phyloP scores from a whole-genome alignment of 2,113 vertebrate species.

The Ictalurus furcatus region DNA sequence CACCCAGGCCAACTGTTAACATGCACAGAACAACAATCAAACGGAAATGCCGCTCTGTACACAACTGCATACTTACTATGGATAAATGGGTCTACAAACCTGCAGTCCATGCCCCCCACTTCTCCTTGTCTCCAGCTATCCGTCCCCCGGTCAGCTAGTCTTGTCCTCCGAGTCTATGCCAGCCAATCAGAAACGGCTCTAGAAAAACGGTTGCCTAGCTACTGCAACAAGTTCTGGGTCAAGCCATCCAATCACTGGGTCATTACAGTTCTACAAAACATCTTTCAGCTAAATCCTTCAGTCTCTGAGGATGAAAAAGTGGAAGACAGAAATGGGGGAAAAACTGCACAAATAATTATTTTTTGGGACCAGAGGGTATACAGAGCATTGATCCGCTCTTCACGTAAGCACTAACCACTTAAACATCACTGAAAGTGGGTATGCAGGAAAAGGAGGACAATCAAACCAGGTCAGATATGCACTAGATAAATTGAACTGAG shows the following conservation, averaged over 20 bases:
- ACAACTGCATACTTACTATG: neutral
- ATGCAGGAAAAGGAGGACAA: neutral
- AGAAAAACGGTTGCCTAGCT: conserved; percentile 56
- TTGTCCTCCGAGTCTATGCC: conserved; percentile 37
- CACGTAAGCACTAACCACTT: conserved; percentile 20
- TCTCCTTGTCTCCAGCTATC: conserved; percentile 26
- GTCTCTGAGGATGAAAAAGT: conserved; percentile 19
- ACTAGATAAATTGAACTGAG: conserved; percentile 21
- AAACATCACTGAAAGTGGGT: conserved; percentile 24
- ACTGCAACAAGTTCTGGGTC: conserved; percentile 52
- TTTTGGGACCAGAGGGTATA: neutral
- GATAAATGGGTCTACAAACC: conserved; percentile 22
- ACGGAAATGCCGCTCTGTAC: neutral
- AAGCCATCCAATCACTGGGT: conserved; percentile 47
- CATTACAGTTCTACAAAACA: conserved; percentile 40
- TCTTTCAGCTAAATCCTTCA: conserved; percentile 39
- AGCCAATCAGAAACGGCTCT: conserved; percentile 40
- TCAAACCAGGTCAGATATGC: conserved; percentile 13
- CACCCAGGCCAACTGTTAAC: conserved; percentile 1
- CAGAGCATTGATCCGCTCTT: conserved; percentile 17
- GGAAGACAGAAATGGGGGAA: no score
- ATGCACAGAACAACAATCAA: neutral
- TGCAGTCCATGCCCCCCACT: conserved; percentile 21
- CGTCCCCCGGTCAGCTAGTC: conserved; percentile 39
- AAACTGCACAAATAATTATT: conserved; percentile 26